A percentile compares a stretch with the other conserved stretches of the same genome.
Evolutionary conservation across 2,113 vertebrate species (phyloP).

Genomic region (Plecotus auritus): DNA sequence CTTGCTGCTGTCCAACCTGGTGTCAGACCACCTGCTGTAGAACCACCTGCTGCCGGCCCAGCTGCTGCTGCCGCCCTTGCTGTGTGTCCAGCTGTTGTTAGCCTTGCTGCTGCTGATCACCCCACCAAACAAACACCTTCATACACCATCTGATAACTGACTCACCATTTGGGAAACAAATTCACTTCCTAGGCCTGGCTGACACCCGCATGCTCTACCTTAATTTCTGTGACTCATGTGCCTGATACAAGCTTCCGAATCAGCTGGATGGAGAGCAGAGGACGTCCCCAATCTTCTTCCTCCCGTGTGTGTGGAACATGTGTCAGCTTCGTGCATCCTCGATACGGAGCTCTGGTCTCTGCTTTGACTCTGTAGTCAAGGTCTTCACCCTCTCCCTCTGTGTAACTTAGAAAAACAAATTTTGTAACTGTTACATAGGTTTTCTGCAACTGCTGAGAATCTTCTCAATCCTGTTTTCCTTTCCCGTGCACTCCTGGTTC

Average conservation of each 20-base stretch:
- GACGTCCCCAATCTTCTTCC: background rate
- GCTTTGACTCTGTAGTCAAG: background rate
- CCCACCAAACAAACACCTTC: background rate
- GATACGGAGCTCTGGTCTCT: background rate
- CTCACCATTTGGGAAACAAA: too few species aligned
- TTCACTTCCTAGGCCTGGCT: background rate
- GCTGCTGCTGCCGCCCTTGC: background rate
- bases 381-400: background rate
- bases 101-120: background rate
- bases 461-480: background rate
- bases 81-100: too few species aligned
- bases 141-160: background rate
- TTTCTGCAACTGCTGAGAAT: background rate
- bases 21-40: background rate
- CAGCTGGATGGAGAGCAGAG: background rate
- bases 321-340: background rate
- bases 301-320: background rate
- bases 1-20: background rate
- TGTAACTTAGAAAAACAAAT: background rate
- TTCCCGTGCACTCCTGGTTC: rapidly evolving
- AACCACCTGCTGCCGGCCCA: background rate
- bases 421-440: background rate
- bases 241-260: background rate
- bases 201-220: background rate
- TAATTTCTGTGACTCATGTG: background rate